These are phyloP conservation scores for Cephus cinctus DNA, from an alignment of 1,140 invertebrate species.

Conservation along the genomic window DNA sequence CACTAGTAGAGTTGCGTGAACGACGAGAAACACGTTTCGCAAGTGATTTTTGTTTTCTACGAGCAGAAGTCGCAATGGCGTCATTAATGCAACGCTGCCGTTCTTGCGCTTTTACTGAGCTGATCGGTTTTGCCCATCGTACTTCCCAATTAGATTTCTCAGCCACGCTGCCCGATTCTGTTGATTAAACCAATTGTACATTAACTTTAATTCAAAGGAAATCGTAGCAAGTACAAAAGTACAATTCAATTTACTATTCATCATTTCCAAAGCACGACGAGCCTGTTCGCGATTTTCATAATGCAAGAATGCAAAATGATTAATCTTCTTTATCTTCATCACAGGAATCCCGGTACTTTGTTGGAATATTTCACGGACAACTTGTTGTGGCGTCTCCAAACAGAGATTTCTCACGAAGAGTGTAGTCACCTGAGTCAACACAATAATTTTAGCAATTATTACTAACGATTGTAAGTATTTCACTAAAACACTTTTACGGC, in stretches of 20 bases:
- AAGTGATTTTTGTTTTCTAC: too few relatives aligned
- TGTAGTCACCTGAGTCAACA: conserved; percentile 40
- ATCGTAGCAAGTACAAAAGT: background rate
- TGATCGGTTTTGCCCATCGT: conserved; percentile 50
- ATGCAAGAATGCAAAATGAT: conserved; percentile 54
- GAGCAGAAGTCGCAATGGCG: conserved; percentile 26
- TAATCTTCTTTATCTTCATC: conserved; percentile 52
- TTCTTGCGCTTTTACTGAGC: conserved; percentile 38
- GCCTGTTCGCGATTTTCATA: conserved; percentile 45
- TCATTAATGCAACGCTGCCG: conserved; percentile 43
- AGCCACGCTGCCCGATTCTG: conserved; percentile 34
- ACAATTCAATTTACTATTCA: conserved; percentile 34
- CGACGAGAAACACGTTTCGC: too few relatives aligned
- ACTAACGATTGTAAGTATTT: background rate
- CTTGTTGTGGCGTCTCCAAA: conserved; percentile 39
- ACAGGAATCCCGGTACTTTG: conserved; percentile 43
- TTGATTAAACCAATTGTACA: conserved; percentile 1
- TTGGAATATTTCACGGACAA: conserved; percentile 42
- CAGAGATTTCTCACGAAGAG: conserved; percentile 49
- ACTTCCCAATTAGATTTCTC: conserved; percentile 45
- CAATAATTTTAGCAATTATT: background rate
- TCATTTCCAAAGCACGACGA: conserved; percentile 38
- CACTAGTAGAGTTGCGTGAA: too few relatives aligned
- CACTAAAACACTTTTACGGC: too few relatives aligned
- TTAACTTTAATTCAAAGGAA: background rate